Base-by-base conservation (phyloP, 1,140 invertebrate genomes). In the Apolygus lucorum region DNA sequence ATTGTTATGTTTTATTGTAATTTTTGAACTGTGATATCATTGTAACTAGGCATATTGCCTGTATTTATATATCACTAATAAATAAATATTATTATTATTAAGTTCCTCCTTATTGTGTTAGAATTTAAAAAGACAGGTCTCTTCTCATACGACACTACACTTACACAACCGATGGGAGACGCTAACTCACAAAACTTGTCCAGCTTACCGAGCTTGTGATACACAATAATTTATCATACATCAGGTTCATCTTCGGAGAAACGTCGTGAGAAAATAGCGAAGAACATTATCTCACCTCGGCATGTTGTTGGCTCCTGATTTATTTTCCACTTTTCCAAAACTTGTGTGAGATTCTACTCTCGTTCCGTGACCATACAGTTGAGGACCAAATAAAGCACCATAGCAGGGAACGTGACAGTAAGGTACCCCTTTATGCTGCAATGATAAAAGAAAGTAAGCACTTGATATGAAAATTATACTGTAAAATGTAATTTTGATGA, bases 361-460 rank as follows among this genome's bases (percentile, higher is more conserved):
- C 28, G 90, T 92, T 22, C 91, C 91, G 80, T 93, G 91, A 8
- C 91, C 91, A 81, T 92, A 91, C 14, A 93, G 81, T 74, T 90
- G 87, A 25, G 91, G 91, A 52, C 92, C 92, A 81, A 94, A 95
- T 17, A 93, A 77, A 17, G 91, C 91, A 70, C 90, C 88, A 79
- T 95, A 95, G 77, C 93, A 95, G 29, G 92, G 92, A 29, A 92
- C 90, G 81, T 95, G 88, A 73, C 92, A 95, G 76, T 94, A 95
- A 52, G 93, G 92, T 68, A 92, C 89, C 67, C 90, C 90, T 82
- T 95, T 93, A 78, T 94, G 91, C 89, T 92, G 77, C 68, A 78
- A 81, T 24, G 8, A 42, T 42, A 8, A 17, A n/a, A 73, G 70
- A 73, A 71, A 71, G 68, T 68, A 74, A 70, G 17, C 4, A 62